phyloP scores from a whole-genome alignment of 2,113 vertebrate species.

The Stercorarius parasiticus region DNA sequence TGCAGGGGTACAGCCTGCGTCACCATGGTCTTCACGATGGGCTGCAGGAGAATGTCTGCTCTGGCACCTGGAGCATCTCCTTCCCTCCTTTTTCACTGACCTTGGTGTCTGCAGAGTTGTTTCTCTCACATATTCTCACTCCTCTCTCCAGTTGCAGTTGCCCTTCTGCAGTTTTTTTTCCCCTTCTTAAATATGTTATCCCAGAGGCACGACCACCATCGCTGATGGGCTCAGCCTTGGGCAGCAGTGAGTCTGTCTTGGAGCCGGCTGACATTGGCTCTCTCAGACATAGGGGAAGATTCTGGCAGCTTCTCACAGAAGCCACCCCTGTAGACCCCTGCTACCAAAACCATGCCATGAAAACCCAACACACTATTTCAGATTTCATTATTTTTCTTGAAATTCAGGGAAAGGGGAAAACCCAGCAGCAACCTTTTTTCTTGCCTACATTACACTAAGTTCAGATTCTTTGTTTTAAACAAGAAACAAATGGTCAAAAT shows the following conservation, averaged over 20 bases:
- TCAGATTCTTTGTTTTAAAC: neutral
- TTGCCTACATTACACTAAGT: neutral
- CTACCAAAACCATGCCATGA: neutral
- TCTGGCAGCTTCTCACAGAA: neutral
- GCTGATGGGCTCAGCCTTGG: neutral
- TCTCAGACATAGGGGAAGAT: neutral
- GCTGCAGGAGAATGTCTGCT: neutral
- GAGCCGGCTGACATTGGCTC: neutral
- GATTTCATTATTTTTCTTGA: neutral
- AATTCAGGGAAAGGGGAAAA: neutral
- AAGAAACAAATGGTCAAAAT: neutral
- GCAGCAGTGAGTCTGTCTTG: neutral
- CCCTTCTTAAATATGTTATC: neutral
- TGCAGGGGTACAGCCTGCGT: neutral
- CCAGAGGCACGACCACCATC: neutral
- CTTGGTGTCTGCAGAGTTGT: neutral
- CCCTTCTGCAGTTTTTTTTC: neutral
- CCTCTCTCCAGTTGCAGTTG: neutral
- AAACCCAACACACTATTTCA: neutral
- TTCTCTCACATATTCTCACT: neutral
- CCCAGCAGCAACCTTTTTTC: accelerated
- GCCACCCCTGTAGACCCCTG: neutral
- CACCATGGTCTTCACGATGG: neutral
- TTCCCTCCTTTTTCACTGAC: neutral
- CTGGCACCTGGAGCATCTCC: neutral